Percentiles rank a stretch among this genome's conserved stretches.
Conservation (phyloP, 53 echinoderm and acorn worm species). For the Apostichopus leukothele region DNA sequence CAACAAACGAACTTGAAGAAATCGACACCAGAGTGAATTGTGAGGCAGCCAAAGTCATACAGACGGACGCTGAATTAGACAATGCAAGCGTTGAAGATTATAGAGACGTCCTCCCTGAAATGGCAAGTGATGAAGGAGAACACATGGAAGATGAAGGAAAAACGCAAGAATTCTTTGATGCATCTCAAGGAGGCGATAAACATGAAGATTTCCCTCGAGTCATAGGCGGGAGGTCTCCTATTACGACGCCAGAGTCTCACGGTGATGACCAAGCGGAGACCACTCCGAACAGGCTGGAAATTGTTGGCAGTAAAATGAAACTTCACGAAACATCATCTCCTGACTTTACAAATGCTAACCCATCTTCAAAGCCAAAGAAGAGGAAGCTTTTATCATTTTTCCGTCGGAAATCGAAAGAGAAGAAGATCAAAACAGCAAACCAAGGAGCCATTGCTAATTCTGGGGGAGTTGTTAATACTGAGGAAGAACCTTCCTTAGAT, state of each 20-base stretch:
- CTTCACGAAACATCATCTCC: background rate
- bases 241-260: no score
- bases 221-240: slow-evolving; percentile 2
- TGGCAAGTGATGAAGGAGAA: background rate
- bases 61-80: background rate
- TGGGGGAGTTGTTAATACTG: background rate
- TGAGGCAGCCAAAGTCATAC: background rate
- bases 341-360: background rate
- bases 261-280: background rate
- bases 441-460: no score
- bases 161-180: no score
- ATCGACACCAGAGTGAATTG: background rate
- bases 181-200: background rate
- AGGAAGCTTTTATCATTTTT: background rate
- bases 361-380: background rate
- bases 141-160: no score
- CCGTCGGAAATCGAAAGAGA: slow-evolving; percentile 7
- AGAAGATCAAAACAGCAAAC: background rate
- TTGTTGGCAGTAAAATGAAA: slow-evolving; percentile 18
- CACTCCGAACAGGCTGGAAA: background rate
- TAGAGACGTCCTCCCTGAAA: background rate
- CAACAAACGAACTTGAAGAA: background rate
- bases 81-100: background rate
- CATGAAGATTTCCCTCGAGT: slow-evolving; percentile 16
- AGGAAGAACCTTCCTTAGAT: background rate